These are phyloP conservation scores for Psittacus erithacus DNA, from an alignment of 2,113 vertebrate species.

Conservation along the genomic window DNA sequence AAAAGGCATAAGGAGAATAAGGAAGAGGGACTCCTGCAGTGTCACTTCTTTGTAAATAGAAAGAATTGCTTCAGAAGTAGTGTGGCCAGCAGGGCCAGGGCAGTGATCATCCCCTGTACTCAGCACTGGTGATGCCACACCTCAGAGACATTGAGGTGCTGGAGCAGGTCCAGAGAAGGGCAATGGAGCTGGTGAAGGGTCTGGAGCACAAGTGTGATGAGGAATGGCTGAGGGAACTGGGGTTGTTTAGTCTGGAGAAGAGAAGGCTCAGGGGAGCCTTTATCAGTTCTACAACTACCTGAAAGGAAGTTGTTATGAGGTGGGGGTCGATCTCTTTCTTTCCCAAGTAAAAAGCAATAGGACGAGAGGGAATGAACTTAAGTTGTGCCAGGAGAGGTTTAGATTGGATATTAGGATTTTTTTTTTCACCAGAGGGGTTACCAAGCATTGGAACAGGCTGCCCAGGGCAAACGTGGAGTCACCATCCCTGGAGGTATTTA, in stretches of 20 bases:
- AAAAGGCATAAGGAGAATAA: neutral
- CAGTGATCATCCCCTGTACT: neutral
- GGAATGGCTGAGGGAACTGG: neutral
- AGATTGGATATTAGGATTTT: neutral
- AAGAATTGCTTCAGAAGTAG: neutral
- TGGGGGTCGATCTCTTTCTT: accelerated
- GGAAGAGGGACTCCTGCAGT: neutral
- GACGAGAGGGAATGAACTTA: neutral
- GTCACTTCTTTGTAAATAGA: neutral
- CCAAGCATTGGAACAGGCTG: neutral
- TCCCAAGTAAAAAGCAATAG: neutral
- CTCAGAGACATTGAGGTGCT: neutral
- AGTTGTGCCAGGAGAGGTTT: neutral
- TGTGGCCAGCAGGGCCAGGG: neutral
- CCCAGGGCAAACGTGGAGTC: neutral
- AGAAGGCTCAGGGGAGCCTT: neutral
- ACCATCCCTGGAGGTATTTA: neutral
- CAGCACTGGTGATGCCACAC: accelerated
- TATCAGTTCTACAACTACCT: accelerated
- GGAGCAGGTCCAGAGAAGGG: neutral
- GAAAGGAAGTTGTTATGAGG: neutral
- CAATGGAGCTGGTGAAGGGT: neutral
- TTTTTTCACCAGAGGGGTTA: neutral
- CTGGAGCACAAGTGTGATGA: neutral
- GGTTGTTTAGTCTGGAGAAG: neutral